These are phyloP conservation scores for Meganola albula DNA, from an alignment of 2,888 invertebrate species.

Conservation along the genomic window DNA sequence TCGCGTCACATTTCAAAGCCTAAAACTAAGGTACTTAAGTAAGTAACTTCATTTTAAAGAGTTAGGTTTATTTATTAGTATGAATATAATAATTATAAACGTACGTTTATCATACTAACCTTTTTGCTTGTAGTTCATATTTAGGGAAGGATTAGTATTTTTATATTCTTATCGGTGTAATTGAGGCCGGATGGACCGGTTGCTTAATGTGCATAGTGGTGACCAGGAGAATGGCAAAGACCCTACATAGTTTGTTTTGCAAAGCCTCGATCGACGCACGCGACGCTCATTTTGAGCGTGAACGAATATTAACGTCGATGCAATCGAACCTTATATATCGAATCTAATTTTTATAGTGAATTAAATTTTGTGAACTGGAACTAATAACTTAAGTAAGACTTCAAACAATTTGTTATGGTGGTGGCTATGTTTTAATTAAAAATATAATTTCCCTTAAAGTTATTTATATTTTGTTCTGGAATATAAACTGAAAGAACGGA, in stretches of 20 bases:
- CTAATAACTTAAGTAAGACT: too few relatives aligned
- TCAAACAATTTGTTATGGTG: not conserved
- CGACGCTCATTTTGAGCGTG: conserved; percentile 21
- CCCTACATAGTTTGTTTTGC: conserved; percentile 36
- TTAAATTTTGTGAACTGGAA: conserved; percentile 15
- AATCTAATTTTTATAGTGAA: conserved; percentile 9
- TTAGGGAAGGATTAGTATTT: too few relatives aligned
- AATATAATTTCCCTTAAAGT: too few relatives aligned
- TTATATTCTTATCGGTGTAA: conserved; percentile 28
- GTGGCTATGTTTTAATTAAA: not conserved
- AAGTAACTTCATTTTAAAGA: too few relatives aligned
- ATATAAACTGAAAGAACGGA: not conserved
- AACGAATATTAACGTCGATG: too few relatives aligned
- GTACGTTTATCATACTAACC: too few relatives aligned
- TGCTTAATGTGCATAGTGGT: conserved; percentile 17
- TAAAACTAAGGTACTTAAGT: too few relatives aligned
- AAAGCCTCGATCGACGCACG: conserved; percentile 42
- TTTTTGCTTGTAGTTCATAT: too few relatives aligned
- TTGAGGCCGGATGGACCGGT: conserved; percentile 33
- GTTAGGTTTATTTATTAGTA: too few relatives aligned
- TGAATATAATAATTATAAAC: too few relatives aligned
- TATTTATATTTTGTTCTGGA: not conserved
- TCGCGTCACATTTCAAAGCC: too few relatives aligned
- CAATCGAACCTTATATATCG: too few relatives aligned
- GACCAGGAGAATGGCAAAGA: conserved; percentile 38